Evolutionary conservation across 2,888 invertebrate species (phyloP).

Genomic region (Fabriciana adippe): DNA sequence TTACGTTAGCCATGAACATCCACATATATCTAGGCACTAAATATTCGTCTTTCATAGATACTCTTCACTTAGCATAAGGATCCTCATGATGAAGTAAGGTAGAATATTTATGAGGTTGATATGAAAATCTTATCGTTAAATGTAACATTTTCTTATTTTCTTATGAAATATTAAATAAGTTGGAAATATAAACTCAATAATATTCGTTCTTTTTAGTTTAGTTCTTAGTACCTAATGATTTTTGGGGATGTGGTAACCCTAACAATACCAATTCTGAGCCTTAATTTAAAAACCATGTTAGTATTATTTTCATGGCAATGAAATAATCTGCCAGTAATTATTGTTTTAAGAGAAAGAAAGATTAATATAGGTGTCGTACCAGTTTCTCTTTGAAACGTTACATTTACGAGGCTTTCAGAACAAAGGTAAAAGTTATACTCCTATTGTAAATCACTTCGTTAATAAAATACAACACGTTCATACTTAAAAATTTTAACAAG

Average conservation of each 20-base stretch:
- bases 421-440: slow-evolving; percentile 39
- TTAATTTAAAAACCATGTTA: slow-evolving; percentile 61
- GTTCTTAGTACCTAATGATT: background rate
- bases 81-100: slow-evolving; percentile 31
- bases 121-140: background rate
- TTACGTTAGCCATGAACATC: slow-evolving; percentile 5
- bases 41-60: slow-evolving; percentile 3
- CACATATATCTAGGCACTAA: slow-evolving; percentile 13
- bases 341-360: slow-evolving; percentile 39
- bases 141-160: background rate
- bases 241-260: slow-evolving; percentile 38
- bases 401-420: slow-evolving; percentile 32
- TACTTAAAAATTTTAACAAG: slow-evolving; percentile 12
- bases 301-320: slow-evolving; percentile 46
- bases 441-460: slow-evolving; percentile 33
- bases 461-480: slow-evolving; percentile 31
- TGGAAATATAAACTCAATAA: too few species aligned
- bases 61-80: slow-evolving; percentile 22
- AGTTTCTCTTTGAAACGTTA: slow-evolving; percentile 37
- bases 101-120: slow-evolving; percentile 32
- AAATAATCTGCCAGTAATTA: slow-evolving; percentile 41
- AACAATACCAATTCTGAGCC: slow-evolving; percentile 52
- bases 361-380: slow-evolving; percentile 37
- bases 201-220: background rate
- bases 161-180: background rate